Evolutionary conservation across 23 tunicate genomes (phyloP), one percentile per base, ranked within the genome.

Genomic region (Ciona savignyi): DNA sequence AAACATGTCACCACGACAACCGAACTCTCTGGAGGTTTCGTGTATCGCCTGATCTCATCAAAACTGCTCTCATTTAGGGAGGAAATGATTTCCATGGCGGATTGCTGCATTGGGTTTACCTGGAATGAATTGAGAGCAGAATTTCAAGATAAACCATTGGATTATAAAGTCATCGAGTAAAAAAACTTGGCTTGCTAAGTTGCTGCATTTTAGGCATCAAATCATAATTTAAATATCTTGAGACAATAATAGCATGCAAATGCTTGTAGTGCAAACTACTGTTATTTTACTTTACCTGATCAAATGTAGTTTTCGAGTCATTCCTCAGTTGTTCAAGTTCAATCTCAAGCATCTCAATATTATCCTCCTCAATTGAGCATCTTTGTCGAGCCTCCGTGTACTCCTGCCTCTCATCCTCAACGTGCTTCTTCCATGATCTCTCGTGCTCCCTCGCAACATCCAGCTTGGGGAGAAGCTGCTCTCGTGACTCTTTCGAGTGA

Each of bases 371-470:
- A 24, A 75, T 51, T 23, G 65, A 35, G 66, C 96, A 88, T 34
- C 96, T 34, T 67, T 88, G 81, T 34, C 79, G 63, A 19, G 96
- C 96, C 60, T 88, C 87, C 22, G 33, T 60, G 51, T 81, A 88
- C 81, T 88, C 96, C 65, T 60, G 77, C 28, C 86, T 72, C 74
- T 88, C 88, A 61, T 81, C 84, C 73, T 88, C 96, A 25, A 88
- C 86, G 61, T 64, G 82, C 24, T 42, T 62, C 70, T 88, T 88
- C 96, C 96, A 88, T 35, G 87, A 51, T 67, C 86, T 72, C 35
- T 88, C 96, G 0, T 81, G 67, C 51, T 60, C 73, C 28, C 70
- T 48, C 6, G 96, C 87, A 25, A 66, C 77, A 1, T 66, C 70
- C 66, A 88, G 80, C 35, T 70, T 70, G 0, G 87, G 96, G 34